Base-by-base conservation (phyloP, 1,140 invertebrate species). In the Telenomus remus region DNA sequence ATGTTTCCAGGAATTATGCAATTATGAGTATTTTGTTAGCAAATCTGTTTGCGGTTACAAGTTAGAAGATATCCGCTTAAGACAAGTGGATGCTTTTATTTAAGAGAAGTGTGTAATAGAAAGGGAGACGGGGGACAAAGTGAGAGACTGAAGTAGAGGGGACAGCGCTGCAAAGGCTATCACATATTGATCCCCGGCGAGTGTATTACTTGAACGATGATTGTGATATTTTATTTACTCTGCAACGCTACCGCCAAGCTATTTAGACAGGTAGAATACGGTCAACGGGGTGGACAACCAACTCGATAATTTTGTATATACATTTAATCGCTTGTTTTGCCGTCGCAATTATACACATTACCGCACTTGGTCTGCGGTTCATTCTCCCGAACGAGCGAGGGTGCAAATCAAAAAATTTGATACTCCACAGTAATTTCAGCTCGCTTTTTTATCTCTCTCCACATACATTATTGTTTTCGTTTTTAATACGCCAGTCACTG, bases 181-280 rank as follows among this genome's bases (percentile, higher is more conserved):
- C 68, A 61, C 59, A 71, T 71, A 71, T 71, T 71, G 68, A 63
- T 71, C 68, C n/a, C 68, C 68, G 59, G 44, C 59, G 53, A 71
- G 68, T 57, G 68, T 71, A 63, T 71, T 64, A 71, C 68, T 71
- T 59, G 44, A 42, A 37, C 59, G 35, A 46, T 57, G 66, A 70
- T 70, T 70, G 61, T 70, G 57, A 70, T 61, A 61, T 70, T 70
- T 70, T 70, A 61, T 70, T 70, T 70, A 70, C 66, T 70, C 66
- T 55, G 66, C 57, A 63, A 50, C 61, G 50, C 66, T 48, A 63
- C 34, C 51, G 37, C 3, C 42, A 10, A 53, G 37, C 39, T 59
- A 27, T 59, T 9, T 59, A 49, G 34, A 14, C 19, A 63, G 42
- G 59, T 34, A 12, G 46, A 33, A 9, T 12, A n/a, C n/a, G 44